Evolutionary conservation across 2,888 invertebrate species (phyloP), one percentile per base, ranked within the genome.

Genomic region (Zeuzera pyrina): DNA sequence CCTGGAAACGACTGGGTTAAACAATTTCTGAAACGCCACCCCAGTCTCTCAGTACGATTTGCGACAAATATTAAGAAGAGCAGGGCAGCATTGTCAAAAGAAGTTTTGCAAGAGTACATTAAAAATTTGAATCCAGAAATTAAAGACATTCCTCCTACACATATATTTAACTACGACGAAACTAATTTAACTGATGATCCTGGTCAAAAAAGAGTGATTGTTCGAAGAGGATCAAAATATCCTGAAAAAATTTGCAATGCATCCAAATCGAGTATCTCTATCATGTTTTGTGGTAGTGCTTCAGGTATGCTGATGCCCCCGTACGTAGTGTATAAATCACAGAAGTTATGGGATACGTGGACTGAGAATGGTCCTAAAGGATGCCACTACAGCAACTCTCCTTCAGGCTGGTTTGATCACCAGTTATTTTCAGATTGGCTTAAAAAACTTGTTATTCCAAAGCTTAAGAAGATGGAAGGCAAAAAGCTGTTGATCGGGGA

Each of bases 271-370:
- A 26, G 40, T 13, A 39, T 54, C 21, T 47, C 41, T 13, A 8
- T 51, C 10, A 63, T 60, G 59, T 42, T 56, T 29, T 41, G 47
- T 26, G 49, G 45, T 6, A 45, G 39, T 34, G 59, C 58, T n/a
- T 37, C 8, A 15, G 60, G 57, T 6, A 32, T 37, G 22, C 10
- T 55, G 7, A 37, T 52, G 7, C 51, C 52, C n/a, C 39, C 44
- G 14, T 59, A 57, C 38, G 42, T 54, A 30, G 46, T 47, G 3
- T 54, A 55, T 36, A 59, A 57, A 37, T 32, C 53, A 15, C 43
- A 51, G 35, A 35, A 52, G 29, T 12, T 68, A 16, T 57, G 48
- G 45, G 38, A 45, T 12, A 45, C 49, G 3, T 67, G 64, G 63
- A 47, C 45, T 3, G 41, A 46, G 37, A 47, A 54, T 29, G 52